Percentiles rank a stretch among this genome's conserved stretches.
Conservation (phyloP, 2,797 vertebrate genomes). For the Xenopus petersii region DNA sequence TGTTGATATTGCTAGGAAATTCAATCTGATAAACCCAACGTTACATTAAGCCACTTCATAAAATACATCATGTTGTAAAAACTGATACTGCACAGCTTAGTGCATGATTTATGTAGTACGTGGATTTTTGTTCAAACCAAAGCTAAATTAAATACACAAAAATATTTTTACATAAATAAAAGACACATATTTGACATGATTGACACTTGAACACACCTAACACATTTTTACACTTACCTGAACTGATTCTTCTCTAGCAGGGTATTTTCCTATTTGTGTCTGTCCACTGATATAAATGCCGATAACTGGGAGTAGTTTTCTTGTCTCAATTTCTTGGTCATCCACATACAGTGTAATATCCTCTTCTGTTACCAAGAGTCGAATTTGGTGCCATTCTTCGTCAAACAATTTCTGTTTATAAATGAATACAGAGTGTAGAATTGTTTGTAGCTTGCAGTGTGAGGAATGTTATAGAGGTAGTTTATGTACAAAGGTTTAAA, state of each 20-base stretch:
- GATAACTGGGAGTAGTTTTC: slow-evolving; percentile 78
- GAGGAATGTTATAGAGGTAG: too few relatives aligned
- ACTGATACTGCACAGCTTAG: too few relatives aligned
- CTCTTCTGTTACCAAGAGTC: slow-evolving; percentile 89
- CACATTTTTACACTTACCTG: slow-evolving; percentile 72
- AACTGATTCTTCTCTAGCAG: slow-evolving; percentile 89
- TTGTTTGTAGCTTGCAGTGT: too few relatives aligned
- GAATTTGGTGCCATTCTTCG: slow-evolving; percentile 92
- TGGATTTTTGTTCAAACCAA: not conserved
- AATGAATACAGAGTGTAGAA: not conserved
- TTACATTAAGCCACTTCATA: too few relatives aligned
- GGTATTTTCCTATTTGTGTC: slow-evolving; percentile 95
- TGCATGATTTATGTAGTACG: too few relatives aligned
- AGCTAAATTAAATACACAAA: not conserved
- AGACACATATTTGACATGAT: too few relatives aligned
- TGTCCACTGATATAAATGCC: slow-evolving; percentile 94
- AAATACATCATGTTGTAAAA: too few relatives aligned
- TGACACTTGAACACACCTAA: too few relatives aligned
- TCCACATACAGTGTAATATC: slow-evolving; percentile 89
- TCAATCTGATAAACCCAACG: too few relatives aligned
- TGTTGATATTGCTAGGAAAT: too few relatives aligned
- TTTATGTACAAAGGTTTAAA: too few relatives aligned
- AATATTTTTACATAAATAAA: not conserved
- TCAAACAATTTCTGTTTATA: slow-evolving; percentile 80
- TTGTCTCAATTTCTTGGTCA: slow-evolving; percentile 80